These are phyloP conservation scores for Sebastes cheni DNA, from an alignment of 2,797 vertebrate genomes.

Conservation along the genomic window DNA sequence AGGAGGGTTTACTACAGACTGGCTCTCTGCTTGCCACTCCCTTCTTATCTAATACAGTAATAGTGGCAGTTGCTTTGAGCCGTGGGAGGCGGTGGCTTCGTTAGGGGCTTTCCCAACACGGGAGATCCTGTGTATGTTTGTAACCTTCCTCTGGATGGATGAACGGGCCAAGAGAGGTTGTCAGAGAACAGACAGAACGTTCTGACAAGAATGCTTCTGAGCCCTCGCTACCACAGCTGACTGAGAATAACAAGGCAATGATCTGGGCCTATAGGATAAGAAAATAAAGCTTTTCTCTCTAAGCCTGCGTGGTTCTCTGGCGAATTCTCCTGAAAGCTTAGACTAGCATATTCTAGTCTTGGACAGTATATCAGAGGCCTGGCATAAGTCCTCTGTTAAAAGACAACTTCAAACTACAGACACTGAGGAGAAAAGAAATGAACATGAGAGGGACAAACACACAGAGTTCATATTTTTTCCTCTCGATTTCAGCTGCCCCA, in stretches of 20 bases:
- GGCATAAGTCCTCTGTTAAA: neutral
- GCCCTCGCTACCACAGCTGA: constrained; percentile 32
- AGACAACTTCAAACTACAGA: constrained; percentile 17
- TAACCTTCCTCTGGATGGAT: constrained; percentile 50
- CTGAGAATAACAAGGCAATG: constrained; percentile 57
- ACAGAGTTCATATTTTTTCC: constrained; percentile 15
- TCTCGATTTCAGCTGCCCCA: constrained; percentile 21
- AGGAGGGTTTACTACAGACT: constrained; percentile 27
- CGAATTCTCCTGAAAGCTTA: constrained; percentile 40
- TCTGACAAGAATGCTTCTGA: constrained; percentile 36
- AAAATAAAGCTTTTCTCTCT: constrained; percentile 45
- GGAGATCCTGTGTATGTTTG: constrained; percentile 65
- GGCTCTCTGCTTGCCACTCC: constrained; percentile 48
- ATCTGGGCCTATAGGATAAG: constrained; percentile 55
- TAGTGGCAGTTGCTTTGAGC: constrained; percentile 64
- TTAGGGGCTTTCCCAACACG: constrained; percentile 69
- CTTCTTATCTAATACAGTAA: constrained; percentile 61
- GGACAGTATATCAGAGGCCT: constrained; percentile 11
- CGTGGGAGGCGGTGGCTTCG: constrained; percentile 49
- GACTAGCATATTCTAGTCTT: constrained; percentile 20
- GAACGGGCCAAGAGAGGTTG: neutral
- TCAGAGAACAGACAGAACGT: constrained; percentile 15
- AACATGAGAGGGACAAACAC: constrained; percentile 8
- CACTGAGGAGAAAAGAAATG: neutral
- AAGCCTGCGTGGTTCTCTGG: constrained; percentile 18